A percentile compares a stretch with the other conserved stretches of the same genome.
Conservation (phyloP, 2,797 vertebrate genomes). For the Pristis pectinata region DNA sequence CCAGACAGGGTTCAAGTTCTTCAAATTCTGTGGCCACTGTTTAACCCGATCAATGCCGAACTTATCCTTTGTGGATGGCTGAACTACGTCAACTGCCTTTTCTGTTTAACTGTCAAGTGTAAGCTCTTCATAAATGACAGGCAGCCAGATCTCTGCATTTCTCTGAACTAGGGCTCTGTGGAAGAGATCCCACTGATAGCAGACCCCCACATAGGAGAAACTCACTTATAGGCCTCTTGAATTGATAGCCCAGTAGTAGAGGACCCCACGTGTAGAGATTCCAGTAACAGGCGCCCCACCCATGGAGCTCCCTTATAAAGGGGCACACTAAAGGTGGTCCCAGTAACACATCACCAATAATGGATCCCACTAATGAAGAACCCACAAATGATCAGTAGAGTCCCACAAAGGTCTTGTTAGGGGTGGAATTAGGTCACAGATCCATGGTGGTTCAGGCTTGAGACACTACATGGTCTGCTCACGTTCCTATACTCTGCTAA, state of each 20-base stretch:
- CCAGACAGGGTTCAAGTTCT: not conserved
- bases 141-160: not conserved
- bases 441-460: too few relatives aligned
- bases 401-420: too few relatives aligned
- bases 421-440: too few relatives aligned
- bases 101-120: not conserved
- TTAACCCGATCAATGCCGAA: not conserved
- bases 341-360: not conserved
- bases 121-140: not conserved
- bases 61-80: not conserved
- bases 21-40: not conserved
- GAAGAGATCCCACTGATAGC: not conserved
- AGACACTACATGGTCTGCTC: too few relatives aligned
- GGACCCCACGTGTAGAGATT: not conserved
- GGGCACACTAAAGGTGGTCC: not conserved
- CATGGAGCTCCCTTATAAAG: too few relatives aligned
- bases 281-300: not conserved
- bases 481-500: too few relatives aligned
- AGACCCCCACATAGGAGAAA: not conserved
- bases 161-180: too few relatives aligned
- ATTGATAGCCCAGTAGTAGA: not conserved
- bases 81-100: not conserved
- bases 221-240: not conserved
- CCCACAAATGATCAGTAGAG: too few relatives aligned
- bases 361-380: too few relatives aligned